Base-by-base conservation (phyloP, 2,888 invertebrate species). In the Parochlus steinenii region DNA sequence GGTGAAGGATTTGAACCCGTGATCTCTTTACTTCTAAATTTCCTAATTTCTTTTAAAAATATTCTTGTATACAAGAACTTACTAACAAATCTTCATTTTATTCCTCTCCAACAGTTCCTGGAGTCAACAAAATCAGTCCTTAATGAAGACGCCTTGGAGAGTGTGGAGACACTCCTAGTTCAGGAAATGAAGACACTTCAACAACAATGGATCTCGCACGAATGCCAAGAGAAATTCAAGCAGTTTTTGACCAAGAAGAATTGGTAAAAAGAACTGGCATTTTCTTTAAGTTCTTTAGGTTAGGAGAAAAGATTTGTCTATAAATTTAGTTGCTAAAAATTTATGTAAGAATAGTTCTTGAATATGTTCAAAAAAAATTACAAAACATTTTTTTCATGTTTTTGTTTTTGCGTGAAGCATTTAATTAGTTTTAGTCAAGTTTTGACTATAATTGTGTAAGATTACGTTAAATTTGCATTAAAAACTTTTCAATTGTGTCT, bases 151-250 rank as follows among this genome's bases (percentile, higher is more conserved):
- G 29, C 30, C 12, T 24, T 36, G 5, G 12, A 6, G 5, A 24
- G 30, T 2, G 30, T 56, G n/a, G 38, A 42, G 8, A 42, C 45
- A 19, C 43, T 45, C 7, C 41, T 59, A 18, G 50, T 53, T 2
- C 50, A 54, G 12, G 58, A 59, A 44, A 51, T 56, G 20, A 48
- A 54, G 37, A 46, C 48, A 22, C 47, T 57, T 20, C 43, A 46
- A 6, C 49, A 50, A 25, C 58, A 58, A 39, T 59, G 58, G 58
- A 42, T 46, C 17, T 49, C 52, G 25, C 43, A 45, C 19, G 52
- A 47, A 42, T 56, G 53, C 43, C 48, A 50, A 40, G 53, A 55
- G 15, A 55, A 49, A 38, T 49, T 54, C 26, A 57, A 55, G 41
- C 31, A 37, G 14, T 50, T 47, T 39, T 39, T 47, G n/a, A 45